A percentile compares a stretch with the other conserved stretches of the same genome.
Conservation (phyloP, 2,113 vertebrate genomes). For the Toxotes jaculatrix region DNA sequence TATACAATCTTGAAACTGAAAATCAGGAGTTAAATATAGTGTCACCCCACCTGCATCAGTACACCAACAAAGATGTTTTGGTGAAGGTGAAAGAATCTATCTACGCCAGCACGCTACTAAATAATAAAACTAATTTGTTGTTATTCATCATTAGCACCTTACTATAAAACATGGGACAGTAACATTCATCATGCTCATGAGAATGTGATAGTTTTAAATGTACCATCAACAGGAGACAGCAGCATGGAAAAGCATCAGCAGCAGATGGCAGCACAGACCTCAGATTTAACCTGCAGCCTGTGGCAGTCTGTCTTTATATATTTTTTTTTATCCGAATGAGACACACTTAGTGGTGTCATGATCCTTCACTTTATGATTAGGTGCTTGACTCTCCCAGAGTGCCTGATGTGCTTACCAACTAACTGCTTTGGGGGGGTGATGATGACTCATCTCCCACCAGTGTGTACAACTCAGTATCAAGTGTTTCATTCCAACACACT, state of each 20-base stretch:
- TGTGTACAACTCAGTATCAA: constrained; percentile 24
- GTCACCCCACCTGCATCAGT: too few relatives aligned
- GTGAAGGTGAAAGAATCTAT: not conserved
- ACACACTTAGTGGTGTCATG: constrained; percentile 24
- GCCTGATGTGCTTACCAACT: constrained; percentile 47
- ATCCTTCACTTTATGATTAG: constrained; percentile 47
- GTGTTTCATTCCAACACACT: constrained; percentile 8
- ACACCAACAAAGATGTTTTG: not conserved
- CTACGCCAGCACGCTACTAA: not conserved
- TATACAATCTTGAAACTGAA: not conserved
- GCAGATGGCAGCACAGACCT: constrained; percentile 75
- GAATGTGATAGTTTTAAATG: not conserved
- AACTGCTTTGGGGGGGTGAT: constrained; percentile 1
- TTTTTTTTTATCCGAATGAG: constrained; percentile 5
- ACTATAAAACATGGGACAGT: not conserved
- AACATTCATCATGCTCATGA: not conserved
- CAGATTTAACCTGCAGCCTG: not conserved
- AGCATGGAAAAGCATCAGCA: constrained; percentile 27
- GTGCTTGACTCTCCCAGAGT: constrained; percentile 33
- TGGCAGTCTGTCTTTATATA: not conserved
- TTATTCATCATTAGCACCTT: not conserved
- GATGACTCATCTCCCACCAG: constrained; percentile 54
- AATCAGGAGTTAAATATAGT: not conserved
- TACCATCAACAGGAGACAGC: not conserved
- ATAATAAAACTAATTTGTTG: not conserved